Percentiles rank a stretch among this genome's conserved stretches.
Conservation (phyloP, 64 coral and sea anemone species). For the Montipora capricornis region DNA sequence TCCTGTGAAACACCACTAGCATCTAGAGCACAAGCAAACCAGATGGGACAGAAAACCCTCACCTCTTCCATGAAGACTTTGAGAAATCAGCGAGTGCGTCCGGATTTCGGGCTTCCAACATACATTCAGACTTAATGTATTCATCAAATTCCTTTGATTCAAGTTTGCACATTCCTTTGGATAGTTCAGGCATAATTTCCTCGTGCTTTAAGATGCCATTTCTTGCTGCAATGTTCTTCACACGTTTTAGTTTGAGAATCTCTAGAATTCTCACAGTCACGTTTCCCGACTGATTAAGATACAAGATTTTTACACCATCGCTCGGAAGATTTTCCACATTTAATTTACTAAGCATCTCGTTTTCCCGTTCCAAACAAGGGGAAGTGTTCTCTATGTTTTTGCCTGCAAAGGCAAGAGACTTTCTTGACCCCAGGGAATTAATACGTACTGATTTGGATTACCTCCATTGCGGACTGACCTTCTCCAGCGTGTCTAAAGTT, state of each 20-base stretch:
- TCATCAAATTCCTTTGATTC: constrained; percentile 2
- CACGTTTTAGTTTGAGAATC: constrained; percentile 14
- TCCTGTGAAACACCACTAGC: too few relatives aligned
- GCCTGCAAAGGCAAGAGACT: not conserved
- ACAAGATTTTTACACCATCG: constrained; percentile 35
- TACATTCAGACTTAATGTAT: not conserved
- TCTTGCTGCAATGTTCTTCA: not conserved
- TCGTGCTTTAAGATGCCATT: constrained; percentile 55
- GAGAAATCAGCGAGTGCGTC: not conserved
- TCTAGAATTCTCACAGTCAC: constrained; percentile 26
- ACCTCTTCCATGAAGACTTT: too few relatives aligned
- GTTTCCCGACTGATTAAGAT: not conserved
- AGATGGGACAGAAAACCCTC: too few relatives aligned
- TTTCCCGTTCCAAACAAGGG: not conserved
- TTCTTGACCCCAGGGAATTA: not conserved
- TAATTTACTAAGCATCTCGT: not conserved
- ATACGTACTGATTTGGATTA: constrained; percentile 5
- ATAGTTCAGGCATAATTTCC: constrained; percentile 24
- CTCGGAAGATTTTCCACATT: constrained; percentile 34
- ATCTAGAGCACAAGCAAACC: too few relatives aligned
- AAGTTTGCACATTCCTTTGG: not conserved
- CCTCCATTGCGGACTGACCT: not conserved
- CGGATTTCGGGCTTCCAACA: not conserved
- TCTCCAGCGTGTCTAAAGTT: not conserved
- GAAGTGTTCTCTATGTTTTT: not conserved